A percentile compares a stretch with the other conserved stretches of the same genome.
Evolutionary conservation across 2,888 invertebrate genomes (phyloP).

Genomic region (Drosophila sordidula): DNA sequence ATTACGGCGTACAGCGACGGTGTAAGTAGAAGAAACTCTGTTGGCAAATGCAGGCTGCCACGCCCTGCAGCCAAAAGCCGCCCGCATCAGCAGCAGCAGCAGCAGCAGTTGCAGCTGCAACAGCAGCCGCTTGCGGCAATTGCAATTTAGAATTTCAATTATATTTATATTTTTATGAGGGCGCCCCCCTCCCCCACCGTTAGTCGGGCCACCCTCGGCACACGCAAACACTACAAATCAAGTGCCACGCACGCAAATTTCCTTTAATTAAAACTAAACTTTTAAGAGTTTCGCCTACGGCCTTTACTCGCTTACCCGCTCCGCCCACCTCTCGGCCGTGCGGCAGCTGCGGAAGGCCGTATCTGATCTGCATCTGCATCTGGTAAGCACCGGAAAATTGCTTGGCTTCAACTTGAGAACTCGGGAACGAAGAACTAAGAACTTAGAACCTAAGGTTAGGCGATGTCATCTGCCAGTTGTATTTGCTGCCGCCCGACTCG

Average conservation of each 20-base stretch:
- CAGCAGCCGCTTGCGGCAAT: conserved; percentile 57
- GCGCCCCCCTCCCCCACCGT: conserved; percentile 13
- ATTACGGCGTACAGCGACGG: conserved; percentile 52
- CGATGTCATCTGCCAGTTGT: conserved; percentile 36
- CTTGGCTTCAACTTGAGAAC: conserved; percentile 36
- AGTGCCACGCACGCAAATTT: conserved; percentile 77
- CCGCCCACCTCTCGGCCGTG: no score
- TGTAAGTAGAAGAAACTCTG: conserved; percentile 16
- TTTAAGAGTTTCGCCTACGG: conserved; percentile 62
- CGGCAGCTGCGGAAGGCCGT: not conserved
- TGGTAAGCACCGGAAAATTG: conserved; percentile 46
- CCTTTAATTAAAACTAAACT: conserved; percentile 78
- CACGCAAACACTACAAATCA: conserved; percentile 75
- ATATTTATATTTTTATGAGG: conserved; percentile 73
- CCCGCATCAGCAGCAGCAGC: conserved; percentile 44
- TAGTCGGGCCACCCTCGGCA: conserved; percentile 15
- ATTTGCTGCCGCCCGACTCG: conserved; percentile 20
- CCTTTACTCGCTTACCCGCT: not conserved
- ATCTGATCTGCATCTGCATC: conserved; percentile 27
- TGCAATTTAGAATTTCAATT: conserved; percentile 77
- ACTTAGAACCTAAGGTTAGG: conserved; percentile 20
- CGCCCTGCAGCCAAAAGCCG: conserved; percentile 2
- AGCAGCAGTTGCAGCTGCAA: conserved; percentile 32
- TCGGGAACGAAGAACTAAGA: conserved; percentile 17
- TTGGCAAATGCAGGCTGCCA: conserved; percentile 20